These are phyloP conservation scores for Stictocephala bisonia DNA, from an alignment of 2,888 invertebrate genomes.

Conservation along the genomic window DNA sequence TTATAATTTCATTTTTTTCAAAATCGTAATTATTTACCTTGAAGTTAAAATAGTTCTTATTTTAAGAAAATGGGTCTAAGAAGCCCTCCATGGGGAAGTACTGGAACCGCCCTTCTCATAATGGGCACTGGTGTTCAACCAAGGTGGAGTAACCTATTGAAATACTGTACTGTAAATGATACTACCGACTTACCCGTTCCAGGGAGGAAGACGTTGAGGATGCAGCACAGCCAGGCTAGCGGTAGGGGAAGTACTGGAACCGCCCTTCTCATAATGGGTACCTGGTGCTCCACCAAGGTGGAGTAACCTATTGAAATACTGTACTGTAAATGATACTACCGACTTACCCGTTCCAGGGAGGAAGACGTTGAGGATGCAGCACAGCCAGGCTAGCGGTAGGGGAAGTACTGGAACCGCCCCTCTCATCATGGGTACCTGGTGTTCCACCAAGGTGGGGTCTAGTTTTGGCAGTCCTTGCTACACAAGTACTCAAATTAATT, in stretches of 20 bases:
- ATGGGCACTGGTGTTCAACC: conserved; percentile 87
- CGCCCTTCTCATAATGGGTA: conserved; percentile 88
- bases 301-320: conserved; percentile 64
- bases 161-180: no score
- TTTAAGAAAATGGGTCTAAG: no score
- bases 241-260: conserved; percentile 91
- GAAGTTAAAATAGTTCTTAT: no score
- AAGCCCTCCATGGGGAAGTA: conserved; percentile 76
- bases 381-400: conserved; percentile 86
- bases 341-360: conserved; percentile 80
- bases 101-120: conserved; percentile 93
- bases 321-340: no score
- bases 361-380: conserved; percentile 83
- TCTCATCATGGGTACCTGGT: conserved; percentile 83
- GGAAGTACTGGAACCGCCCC: conserved; percentile 94
- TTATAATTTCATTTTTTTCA: no score
- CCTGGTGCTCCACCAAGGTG: conserved; percentile 80
- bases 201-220: conserved; percentile 83
- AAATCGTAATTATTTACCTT: no score
- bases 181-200: conserved; percentile 76
- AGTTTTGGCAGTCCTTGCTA: conserved; percentile 80
- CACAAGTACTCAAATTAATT: no score
- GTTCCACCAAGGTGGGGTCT: conserved; percentile 82
- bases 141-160: conserved; percentile 69
- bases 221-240: conserved; percentile 87